Evolutionary conservation across 2,113 vertebrate species (phyloP).

Genomic region (Heterocephalus glaber): DNA sequence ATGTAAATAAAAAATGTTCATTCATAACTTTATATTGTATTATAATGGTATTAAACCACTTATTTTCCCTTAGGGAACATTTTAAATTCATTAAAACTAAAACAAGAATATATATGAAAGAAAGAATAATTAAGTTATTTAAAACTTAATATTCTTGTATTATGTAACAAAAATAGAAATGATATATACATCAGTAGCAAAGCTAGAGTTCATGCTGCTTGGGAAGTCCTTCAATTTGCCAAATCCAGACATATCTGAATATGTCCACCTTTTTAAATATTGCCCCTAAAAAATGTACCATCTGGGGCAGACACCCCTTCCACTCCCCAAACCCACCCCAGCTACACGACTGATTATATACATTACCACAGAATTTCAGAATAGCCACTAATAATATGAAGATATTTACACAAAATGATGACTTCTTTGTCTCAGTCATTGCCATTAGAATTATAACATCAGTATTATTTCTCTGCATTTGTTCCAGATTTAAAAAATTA

Average conservation of each 20-base stretch:
- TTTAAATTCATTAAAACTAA: background rate
- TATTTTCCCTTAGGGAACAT: background rate
- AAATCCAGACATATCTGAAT: background rate
- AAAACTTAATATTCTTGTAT: background rate
- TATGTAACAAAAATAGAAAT: background rate
- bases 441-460: background rate
- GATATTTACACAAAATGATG: background rate
- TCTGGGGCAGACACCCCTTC: too few relatives aligned
- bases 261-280: background rate
- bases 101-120: slow-evolving; percentile 26
- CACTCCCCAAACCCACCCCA: accelerated
- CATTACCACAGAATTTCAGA: background rate
- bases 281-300: background rate
- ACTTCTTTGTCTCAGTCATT: background rate
- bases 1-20: slow-evolving; percentile 19
- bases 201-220: background rate
- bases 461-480: background rate
- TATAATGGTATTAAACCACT: background rate
- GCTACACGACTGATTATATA: background rate
- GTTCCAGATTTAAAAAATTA: background rate
- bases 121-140: background rate
- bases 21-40: background rate
- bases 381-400: background rate
- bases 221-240: background rate
- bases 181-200: background rate